Percentiles rank a stretch among this genome's conserved stretches.
Evolutionary conservation across 23 tunicate genomes (phyloP).

Genomic region (Ascidia mentula): DNA sequence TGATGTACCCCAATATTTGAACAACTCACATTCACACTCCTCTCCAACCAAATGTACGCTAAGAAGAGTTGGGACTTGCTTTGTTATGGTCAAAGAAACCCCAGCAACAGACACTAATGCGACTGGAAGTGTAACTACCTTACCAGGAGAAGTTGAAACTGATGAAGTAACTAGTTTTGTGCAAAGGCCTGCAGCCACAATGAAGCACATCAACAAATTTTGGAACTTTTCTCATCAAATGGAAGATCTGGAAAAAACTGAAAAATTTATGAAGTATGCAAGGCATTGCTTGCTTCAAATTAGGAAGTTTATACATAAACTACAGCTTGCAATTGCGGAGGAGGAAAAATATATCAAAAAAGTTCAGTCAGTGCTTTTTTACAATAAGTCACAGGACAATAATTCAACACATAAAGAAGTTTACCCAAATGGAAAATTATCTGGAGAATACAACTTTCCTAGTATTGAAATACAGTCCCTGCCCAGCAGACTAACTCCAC

Average conservation of each 20-base stretch:
- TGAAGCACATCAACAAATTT: background rate
- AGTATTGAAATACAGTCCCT: background rate
- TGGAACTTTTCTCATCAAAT: constrained; percentile 3
- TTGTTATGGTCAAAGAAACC: constrained; percentile 11
- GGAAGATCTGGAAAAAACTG: background rate
- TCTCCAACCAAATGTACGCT: background rate
- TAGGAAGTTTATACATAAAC: constrained; percentile 42
- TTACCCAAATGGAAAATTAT: background rate
- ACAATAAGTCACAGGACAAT: background rate
- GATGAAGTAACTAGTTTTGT: constrained; percentile 5
- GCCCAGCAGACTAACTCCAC: constrained; percentile 12
- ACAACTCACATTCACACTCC: background rate
- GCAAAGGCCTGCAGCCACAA: background rate
- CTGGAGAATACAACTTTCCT: background rate
- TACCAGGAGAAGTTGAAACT: constrained; percentile 44
- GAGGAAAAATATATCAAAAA: constrained; percentile 21
- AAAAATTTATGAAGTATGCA: constrained; percentile 32
- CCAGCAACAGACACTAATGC: background rate
- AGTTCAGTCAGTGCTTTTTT: background rate
- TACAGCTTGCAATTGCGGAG: constrained; percentile 19
- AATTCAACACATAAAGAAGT: background rate
- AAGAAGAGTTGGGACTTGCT: constrained; percentile 21
- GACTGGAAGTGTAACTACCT: constrained; percentile 14
- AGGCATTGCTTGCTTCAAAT: constrained; percentile 40
- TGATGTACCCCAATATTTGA: background rate